Evolutionary conservation across 2,113 vertebrate genomes (phyloP).

Genomic region (Corydoras sp.): DNA sequence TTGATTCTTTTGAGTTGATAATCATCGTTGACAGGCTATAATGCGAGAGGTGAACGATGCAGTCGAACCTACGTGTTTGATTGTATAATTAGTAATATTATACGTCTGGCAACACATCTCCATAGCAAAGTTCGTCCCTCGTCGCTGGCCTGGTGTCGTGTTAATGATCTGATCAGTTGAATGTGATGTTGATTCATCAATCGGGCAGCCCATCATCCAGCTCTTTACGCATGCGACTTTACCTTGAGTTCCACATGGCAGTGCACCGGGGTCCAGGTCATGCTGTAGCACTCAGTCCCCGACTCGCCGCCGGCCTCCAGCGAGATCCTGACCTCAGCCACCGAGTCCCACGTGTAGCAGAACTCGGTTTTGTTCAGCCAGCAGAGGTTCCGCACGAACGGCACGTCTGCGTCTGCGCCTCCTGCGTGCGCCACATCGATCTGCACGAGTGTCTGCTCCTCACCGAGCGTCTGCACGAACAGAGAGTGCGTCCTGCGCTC

Average conservation of each 20-base stretch:
- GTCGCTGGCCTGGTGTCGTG: no score
- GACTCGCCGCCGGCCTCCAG: conserved; percentile 63
- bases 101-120: no score
- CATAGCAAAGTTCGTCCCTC: no score
- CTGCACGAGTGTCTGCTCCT: conserved; percentile 70
- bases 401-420: conserved; percentile 66
- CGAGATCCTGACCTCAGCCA: conserved; percentile 74
- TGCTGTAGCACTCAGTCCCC: conserved; percentile 75
- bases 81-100: no score
- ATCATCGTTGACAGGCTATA: no score
- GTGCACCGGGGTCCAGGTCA: conserved; percentile 76
- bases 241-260: conserved; percentile 80
- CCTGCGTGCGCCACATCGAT: conserved; percentile 72
- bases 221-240: conserved; percentile 20
- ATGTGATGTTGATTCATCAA: no score
- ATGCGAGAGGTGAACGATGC: no score
- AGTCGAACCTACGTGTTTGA: no score
- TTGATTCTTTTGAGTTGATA: no score
- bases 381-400: conserved; percentile 78
- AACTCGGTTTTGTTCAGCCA: conserved; percentile 81
- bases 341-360: conserved; percentile 83
- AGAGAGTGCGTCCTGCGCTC: conserved; percentile 75
- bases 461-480: conserved; percentile 71
- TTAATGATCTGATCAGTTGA: no score
- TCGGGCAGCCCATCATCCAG: no score